phyloP scores from a whole-genome alignment of 2,113 vertebrate genomes.

The Quiscalus mexicanus region DNA sequence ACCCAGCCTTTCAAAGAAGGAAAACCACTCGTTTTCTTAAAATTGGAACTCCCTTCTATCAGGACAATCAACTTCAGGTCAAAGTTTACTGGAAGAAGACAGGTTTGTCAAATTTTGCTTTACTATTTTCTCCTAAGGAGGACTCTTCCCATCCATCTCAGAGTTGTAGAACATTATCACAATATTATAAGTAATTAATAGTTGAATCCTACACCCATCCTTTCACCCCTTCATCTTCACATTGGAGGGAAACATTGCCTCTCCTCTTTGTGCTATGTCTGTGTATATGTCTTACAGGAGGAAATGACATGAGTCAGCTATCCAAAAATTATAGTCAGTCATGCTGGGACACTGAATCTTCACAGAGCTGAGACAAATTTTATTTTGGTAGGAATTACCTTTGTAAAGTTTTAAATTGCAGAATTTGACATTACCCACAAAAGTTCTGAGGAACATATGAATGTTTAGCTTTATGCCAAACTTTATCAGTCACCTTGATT shows the following conservation, averaged over 20 bases:
- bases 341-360: neutral
- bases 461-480: neutral
- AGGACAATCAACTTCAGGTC: slow-evolving; percentile 90
- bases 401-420: neutral
- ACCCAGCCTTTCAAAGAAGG: slow-evolving; percentile 74
- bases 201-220: neutral
- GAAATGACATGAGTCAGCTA: neutral
- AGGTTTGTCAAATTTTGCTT: slow-evolving; percentile 70
- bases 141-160: neutral
- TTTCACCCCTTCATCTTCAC: neutral
- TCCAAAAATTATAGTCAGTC: neutral
- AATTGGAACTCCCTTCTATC: slow-evolving; percentile 89
- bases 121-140: neutral
- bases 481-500: neutral
- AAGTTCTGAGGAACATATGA: neutral
- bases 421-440: neutral
- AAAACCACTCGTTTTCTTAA: slow-evolving; percentile 82
- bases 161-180: neutral
- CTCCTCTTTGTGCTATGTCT: neutral
- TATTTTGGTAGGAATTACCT: neutral
- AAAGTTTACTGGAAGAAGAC: slow-evolving; percentile 95
- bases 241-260: neutral
- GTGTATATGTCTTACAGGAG: neutral
- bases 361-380: neutral
- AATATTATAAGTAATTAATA: neutral